Percentiles rank a stretch among this genome's conserved stretches.
Evolutionary conservation across 2,888 invertebrate genomes (phyloP).

Genomic region (Amphipoea oculea): DNA sequence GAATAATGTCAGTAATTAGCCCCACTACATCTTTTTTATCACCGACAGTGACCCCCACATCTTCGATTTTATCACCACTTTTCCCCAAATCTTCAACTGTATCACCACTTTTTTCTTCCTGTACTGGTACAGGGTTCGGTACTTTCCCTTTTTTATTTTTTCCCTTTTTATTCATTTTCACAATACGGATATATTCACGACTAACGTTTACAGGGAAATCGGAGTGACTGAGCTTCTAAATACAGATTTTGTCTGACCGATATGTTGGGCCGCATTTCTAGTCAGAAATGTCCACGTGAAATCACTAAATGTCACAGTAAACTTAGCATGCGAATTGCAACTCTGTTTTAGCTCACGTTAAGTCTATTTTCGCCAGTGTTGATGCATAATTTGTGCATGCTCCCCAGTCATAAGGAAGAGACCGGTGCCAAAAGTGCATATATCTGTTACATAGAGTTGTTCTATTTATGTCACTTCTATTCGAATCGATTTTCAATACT

Average conservation of each 20-base stretch:
- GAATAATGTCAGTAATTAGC: constrained; percentile 64
- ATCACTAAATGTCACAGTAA: constrained; percentile 83
- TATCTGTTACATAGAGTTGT: constrained; percentile 64
- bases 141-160: constrained; percentile 83
- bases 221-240: constrained; percentile 81
- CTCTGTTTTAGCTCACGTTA: constrained; percentile 33
- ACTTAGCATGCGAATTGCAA: constrained; percentile 20
- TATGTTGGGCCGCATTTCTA: constrained; percentile 82
- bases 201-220: constrained; percentile 64
- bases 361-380: constrained; percentile 49
- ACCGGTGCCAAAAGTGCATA: constrained; percentile 76
- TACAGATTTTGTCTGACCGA: constrained; percentile 84
- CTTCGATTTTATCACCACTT: constrained; percentile 44
- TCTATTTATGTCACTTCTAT: constrained; percentile 48
- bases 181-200: constrained; percentile 56
- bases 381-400: constrained; percentile 67
- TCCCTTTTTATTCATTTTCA: constrained; percentile 84
- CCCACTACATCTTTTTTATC: constrained; percentile 39
- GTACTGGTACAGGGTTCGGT: constrained; percentile 70
- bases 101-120: constrained; percentile 56
- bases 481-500: constrained; percentile 43
- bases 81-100: constrained; percentile 36
- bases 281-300: constrained; percentile 80
- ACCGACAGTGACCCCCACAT: constrained; percentile 23
- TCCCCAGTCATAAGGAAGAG: constrained; percentile 67